Conservation (phyloP, 2,797 vertebrate genomes). For the Notolepis coatsorum region DNA sequence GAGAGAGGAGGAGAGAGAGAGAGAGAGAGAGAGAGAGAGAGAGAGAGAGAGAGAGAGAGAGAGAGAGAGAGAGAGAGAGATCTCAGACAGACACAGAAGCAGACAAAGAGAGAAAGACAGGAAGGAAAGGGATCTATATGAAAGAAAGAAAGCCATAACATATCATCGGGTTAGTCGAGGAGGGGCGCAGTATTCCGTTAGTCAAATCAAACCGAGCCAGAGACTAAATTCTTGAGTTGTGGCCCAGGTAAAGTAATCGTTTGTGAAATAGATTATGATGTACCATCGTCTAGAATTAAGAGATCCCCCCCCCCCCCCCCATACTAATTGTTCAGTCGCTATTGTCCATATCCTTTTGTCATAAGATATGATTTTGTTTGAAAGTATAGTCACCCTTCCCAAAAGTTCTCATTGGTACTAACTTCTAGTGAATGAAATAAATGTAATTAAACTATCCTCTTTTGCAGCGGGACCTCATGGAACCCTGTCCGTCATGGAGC, state of each 20-base stretch:
- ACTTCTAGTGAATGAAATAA: too few relatives aligned
- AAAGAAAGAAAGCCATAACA: conserved; percentile 25
- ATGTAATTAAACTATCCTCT: too few relatives aligned
- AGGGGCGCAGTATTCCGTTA: conserved; percentile 31
- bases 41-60: conserved; percentile 14
- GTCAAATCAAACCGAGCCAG: conserved; percentile 47
- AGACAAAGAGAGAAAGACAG: conserved; percentile 24
- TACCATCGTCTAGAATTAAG: not conserved
- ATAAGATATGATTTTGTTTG: too few relatives aligned
- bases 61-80: conserved; percentile 14
- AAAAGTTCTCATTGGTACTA: too few relatives aligned
- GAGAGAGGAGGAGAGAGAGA: conserved; percentile 57
- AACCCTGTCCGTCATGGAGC: too few relatives aligned
- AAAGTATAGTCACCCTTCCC: too few relatives aligned
- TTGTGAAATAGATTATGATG: not conserved
- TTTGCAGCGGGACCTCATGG: too few relatives aligned
- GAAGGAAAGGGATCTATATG: conserved; percentile 34
- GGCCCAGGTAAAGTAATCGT: conserved; percentile 26
- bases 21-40: conserved; percentile 35
- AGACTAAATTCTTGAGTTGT: conserved; percentile 56
- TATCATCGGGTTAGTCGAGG: conserved; percentile 48
- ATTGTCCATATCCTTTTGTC: too few relatives aligned
- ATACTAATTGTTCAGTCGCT: too few relatives aligned
- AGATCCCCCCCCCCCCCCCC: not conserved
- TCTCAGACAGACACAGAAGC: not conserved